Base-by-base conservation (phyloP, 1,140 invertebrate genomes). In the Arctopsyche grandis region DNA sequence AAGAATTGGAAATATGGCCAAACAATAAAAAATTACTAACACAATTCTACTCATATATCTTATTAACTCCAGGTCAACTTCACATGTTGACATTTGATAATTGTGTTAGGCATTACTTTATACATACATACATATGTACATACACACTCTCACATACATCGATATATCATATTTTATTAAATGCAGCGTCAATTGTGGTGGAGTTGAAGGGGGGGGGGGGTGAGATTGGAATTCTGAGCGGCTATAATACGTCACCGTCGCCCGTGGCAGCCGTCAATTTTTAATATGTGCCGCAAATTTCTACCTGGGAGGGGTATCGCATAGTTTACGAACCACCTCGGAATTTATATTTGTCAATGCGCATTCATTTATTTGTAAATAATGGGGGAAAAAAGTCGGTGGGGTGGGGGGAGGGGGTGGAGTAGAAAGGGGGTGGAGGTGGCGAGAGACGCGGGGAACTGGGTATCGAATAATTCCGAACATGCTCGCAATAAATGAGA, bases 401-500 rank as follows among this genome's bases (percentile, higher is more conserved):
- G 44, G 22, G 44, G 48, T 46, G 43, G 46, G 48, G 44, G 21
- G 48, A 44, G 80, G 73, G 9, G 22, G 63, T 22, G 73, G 73
- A 78, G 76, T n/a, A 81, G 75, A 56, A 71, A 43, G 48, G 48
- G 12, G 3, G 10, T 10, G 48, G 48, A 12, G 48, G 3, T 10
- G 46, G 69, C 4, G 44, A 46, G n/a, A 44, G 48, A 66, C 9
- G 43, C 1, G 70, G 48, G 48, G 16, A 75, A 69, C 46, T 75
- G 75, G 80, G 79, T 80, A 80, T 80, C 81, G 76, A 80, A 82
- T 82, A 82, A 82, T 82, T 82, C 81, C 81, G 79, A 82, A 82
- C 81, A 82, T 80, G 81, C 79, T 82, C 81, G 76, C 76, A 80
- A 80, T 82, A 82, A 82, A 82, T 82, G 81, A 82, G 81, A 82